Evolutionary conservation across 2,888 invertebrate genomes (phyloP).

Genomic region (Pseudococcus viburni): DNA sequence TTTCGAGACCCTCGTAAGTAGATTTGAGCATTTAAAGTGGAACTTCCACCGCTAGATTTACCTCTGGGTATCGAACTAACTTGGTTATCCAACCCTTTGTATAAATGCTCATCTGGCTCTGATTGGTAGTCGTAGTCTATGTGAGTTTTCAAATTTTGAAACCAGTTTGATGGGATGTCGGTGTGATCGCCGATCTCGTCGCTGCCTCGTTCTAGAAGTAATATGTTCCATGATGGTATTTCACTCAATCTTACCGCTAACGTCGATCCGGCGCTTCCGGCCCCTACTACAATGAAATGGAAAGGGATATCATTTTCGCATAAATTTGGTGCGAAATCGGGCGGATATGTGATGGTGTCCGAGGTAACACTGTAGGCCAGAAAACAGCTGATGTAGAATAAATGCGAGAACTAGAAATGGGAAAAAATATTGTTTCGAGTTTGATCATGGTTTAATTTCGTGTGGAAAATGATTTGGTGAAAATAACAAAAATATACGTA

Average conservation of each 20-base stretch:
- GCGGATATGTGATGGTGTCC: neutral
- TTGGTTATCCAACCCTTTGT: slow-evolving; percentile 30
- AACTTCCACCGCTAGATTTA: slow-evolving; percentile 20
- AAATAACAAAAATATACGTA: neutral
- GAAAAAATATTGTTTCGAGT: neutral
- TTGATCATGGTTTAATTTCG: neutral
- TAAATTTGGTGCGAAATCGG: slow-evolving; percentile 17
- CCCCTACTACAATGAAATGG: slow-evolving; percentile 71
- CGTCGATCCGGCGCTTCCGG: slow-evolving; percentile 74
- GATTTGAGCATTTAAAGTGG: slow-evolving; percentile 12
- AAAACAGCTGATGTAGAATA: neutral
- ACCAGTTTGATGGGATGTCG: slow-evolving; percentile 71
- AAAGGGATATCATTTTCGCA: slow-evolving; percentile 64
- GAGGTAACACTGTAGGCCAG: neutral
- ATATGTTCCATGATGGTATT: slow-evolving; percentile 72
- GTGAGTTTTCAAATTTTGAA: slow-evolving; percentile 66
- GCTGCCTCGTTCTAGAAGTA: slow-evolving; percentile 75
- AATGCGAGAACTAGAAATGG: neutral
- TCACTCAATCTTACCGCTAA: slow-evolving; percentile 74
- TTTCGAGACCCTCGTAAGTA: neutral
- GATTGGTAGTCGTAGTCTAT: slow-evolving; percentile 43
- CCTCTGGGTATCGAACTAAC: slow-evolving; percentile 21
- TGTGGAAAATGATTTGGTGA: neutral
- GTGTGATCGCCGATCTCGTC: slow-evolving; percentile 72
- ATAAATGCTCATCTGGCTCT: slow-evolving; percentile 42